Evolutionary conservation across 2,888 invertebrate genomes (phyloP), one percentile per base, ranked within the genome.

Genomic region (Hyalella azteca): DNA sequence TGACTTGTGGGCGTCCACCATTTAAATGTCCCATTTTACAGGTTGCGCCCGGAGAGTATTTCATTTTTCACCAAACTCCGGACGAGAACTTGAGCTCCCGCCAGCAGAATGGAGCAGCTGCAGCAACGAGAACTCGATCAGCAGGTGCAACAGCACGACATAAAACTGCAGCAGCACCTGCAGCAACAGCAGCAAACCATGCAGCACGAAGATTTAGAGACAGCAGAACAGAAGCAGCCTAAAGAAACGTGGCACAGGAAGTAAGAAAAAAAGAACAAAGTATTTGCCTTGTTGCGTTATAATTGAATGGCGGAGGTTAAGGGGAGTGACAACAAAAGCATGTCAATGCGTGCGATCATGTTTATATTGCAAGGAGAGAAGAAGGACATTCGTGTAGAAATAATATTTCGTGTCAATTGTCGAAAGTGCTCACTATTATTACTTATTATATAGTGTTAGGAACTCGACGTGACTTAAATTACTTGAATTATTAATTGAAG

Each of bases 31-130:
- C 0, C 7, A 13, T 22, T 22, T 54, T 54, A 26, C 54, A 54
- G 54, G 54, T 54, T 54, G 54, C 54, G 54, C 29, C 54, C 26
- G 54, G 54, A 54, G 54, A 54, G 54, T 22, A 22, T 54, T 26
- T 26, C 29, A 26, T 13, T 22, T 22, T 13, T 13, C 26, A 22
- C 22, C 13, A 54, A 54, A 26, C 54, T 54, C 29, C 26, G 54
- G 54, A 13, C 54, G 54, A 54, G 29, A 26, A 54, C 54, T 54
- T 54, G 54, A 2, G n/a, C n/a, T n/a, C n/a, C n/a, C n/a, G n/a
- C n/a, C n/a, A 54, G 22, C 26, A 29, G 29, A 29, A 54, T 54
- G 54, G 54, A 54, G 9, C 9, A 54, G 29, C 22, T 54, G 22
- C 54, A 54, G 26, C 54, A 22, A 3, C 3, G 29, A 54, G 54